A percentile compares a stretch with the other conserved stretches of the same genome.
These are phyloP conservation scores for Enteromius radiatus DNA, from an alignment of 2,797 vertebrate genomes.

Conservation along the genomic window DNA sequence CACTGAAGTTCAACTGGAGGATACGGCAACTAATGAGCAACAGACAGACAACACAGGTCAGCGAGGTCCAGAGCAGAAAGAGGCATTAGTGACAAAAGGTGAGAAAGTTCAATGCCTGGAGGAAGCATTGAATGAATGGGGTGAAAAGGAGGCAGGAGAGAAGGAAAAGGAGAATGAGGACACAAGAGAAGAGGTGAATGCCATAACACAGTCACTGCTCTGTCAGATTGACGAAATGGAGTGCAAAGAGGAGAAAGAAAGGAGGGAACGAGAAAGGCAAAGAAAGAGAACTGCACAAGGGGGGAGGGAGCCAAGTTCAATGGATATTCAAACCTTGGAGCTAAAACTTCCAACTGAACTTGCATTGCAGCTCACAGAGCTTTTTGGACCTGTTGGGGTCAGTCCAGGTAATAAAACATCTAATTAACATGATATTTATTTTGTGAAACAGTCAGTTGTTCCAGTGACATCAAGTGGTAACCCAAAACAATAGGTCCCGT, in stretches of 20 bases:
- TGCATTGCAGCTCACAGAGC: constrained; percentile 91
- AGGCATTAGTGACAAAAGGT: constrained; percentile 53
- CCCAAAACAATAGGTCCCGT: not conserved
- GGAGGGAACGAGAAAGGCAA: constrained; percentile 50
- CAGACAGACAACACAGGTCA: constrained; percentile 11
- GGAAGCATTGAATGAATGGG: constrained; percentile 29
- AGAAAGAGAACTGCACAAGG: constrained; percentile 38
- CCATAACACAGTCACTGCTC: constrained; percentile 65
- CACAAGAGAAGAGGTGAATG: constrained; percentile 64
- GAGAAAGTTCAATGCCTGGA: constrained; percentile 44
- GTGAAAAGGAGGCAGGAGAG: constrained; percentile 52
- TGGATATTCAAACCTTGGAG: constrained; percentile 89
- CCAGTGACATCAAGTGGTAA: not conserved
- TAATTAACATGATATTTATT: not conserved
- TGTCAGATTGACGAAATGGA: constrained; percentile 70
- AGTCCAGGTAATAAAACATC: constrained; percentile 84
- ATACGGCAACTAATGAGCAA: not conserved
- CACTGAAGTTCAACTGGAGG: constrained; percentile 9
- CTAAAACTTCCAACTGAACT: constrained; percentile 91
- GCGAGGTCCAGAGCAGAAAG: constrained; percentile 43
- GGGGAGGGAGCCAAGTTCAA: constrained; percentile 60
- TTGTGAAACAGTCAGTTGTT: not conserved
- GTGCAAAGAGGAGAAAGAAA: constrained; percentile 66
- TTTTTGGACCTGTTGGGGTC: constrained; percentile 96
- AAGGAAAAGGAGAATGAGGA: constrained; percentile 56